Evolutionary conservation across 2,888 invertebrate species (phyloP).

Genomic region (Strigamia transsilvanica): DNA sequence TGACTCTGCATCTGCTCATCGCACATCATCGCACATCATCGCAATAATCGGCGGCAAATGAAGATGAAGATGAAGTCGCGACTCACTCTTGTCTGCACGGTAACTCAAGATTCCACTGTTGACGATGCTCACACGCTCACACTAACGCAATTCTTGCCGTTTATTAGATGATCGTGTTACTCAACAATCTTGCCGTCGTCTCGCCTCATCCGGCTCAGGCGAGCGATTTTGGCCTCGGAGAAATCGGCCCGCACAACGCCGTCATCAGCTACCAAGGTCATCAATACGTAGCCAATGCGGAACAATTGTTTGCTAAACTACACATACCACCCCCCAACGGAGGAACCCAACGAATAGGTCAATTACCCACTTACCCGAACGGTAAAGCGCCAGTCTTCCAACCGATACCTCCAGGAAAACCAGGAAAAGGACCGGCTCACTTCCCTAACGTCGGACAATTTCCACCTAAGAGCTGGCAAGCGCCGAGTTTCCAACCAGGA

Average conservation of each 20-base stretch:
- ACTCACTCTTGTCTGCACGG: not conserved
- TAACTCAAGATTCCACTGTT: no score
- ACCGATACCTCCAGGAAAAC: no score
- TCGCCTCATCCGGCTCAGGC: not conserved
- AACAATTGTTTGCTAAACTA: not conserved
- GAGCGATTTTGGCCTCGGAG: not conserved
- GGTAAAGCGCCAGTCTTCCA: no score
- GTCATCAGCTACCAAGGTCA: constrained; percentile 7
- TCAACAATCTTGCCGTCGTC: not conserved
- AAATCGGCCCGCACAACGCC: not conserved
- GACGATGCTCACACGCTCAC: no score
- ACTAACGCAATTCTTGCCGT: not conserved
- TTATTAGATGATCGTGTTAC: not conserved
- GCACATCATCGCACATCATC: no score
- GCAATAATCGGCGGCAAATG: no score
- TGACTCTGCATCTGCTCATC: no score
- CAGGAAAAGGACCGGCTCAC: no score
- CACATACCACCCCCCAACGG: not conserved
- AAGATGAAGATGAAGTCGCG: not conserved
- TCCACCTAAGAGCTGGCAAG: no score
- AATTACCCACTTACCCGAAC: not conserved
- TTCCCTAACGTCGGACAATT: no score
- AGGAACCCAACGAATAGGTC: not conserved
- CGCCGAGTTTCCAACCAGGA: no score
- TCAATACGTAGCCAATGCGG: not conserved